Percentiles rank a stretch among this genome's conserved stretches.
Conservation (phyloP, 2,113 vertebrate species). For the Syngnathus floridae region DNA sequence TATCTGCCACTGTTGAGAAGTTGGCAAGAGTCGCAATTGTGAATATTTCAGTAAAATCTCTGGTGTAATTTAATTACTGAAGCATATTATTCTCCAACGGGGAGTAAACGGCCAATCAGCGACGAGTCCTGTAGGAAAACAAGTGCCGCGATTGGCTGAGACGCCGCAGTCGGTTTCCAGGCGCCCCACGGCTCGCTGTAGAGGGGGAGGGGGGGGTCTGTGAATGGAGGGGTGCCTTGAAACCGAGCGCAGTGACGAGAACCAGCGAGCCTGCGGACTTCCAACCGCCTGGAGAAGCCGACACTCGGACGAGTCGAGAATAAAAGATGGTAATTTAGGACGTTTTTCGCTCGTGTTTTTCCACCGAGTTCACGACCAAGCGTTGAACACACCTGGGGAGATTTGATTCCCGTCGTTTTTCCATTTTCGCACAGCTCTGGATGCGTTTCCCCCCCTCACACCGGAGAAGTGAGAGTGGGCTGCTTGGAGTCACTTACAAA, state of each 20-base stretch:
- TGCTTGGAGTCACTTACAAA: slow-evolving; percentile 67
- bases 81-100: slow-evolving; percentile 41
- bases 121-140: slow-evolving; percentile 65
- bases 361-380: neutral
- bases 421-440: slow-evolving; percentile 5
- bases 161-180: slow-evolving; percentile 58
- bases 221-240: slow-evolving; percentile 70
- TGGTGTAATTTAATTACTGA: slow-evolving; percentile 48
- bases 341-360: neutral
- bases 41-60: slow-evolving; percentile 19
- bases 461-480: slow-evolving; percentile 46
- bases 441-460: slow-evolving; percentile 5
- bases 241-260: slow-evolving; percentile 62
- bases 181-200: slow-evolving; percentile 44
- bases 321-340: slow-evolving; percentile 25
- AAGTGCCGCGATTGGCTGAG: slow-evolving; percentile 68
- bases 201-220: slow-evolving; percentile 20
- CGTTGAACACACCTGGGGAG: neutral
- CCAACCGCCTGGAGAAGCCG: slow-evolving; percentile 39
- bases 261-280: slow-evolving; percentile 49
- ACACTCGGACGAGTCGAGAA: slow-evolving; percentile 32
- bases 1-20: slow-evolving; percentile 1
- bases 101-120: slow-evolving; percentile 53
- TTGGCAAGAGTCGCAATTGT: slow-evolving; percentile 10
- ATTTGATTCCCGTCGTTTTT: neutral